phyloP scores from a whole-genome alignment of 2,113 vertebrate genomes.

The Plecturocebus donacophilus region DNA sequence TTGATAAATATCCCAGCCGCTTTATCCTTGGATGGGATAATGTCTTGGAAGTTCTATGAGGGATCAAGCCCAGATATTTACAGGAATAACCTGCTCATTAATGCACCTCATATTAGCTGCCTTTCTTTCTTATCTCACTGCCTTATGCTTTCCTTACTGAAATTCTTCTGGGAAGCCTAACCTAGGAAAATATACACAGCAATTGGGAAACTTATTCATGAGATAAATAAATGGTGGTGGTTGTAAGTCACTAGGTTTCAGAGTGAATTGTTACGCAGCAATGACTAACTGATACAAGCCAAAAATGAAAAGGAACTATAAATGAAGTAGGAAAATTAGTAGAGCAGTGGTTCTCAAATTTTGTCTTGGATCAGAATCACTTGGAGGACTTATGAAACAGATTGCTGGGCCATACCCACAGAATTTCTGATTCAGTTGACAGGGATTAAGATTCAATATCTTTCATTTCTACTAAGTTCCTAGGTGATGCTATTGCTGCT shows the following conservation, averaged over 20 bases:
- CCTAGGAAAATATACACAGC: conserved; percentile 11
- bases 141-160: not conserved
- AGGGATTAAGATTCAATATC: not conserved
- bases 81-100: not conserved
- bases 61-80: not conserved
- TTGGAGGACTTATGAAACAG: not conserved
- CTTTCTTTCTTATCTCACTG: not conserved
- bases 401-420: not conserved
- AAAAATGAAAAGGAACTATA: not conserved
- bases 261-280: not conserved
- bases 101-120: not conserved
- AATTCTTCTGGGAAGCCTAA: not conserved
- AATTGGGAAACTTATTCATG: not conserved
- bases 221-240: not conserved
- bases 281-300: not conserved
- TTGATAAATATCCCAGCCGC: not conserved
- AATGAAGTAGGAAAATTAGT: not conserved
- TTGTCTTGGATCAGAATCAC: not conserved
- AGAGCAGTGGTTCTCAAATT: not conserved
- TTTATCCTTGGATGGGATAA: not conserved
- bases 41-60: not conserved
- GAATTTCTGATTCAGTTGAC: not conserved
- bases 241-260: conserved; percentile 24
- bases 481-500: conserved; percentile 36
- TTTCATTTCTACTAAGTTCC: conserved; percentile 25